These are phyloP conservation scores for Amyelois transitella DNA, from an alignment of 1,140 invertebrate genomes.

Conservation along the genomic window DNA sequence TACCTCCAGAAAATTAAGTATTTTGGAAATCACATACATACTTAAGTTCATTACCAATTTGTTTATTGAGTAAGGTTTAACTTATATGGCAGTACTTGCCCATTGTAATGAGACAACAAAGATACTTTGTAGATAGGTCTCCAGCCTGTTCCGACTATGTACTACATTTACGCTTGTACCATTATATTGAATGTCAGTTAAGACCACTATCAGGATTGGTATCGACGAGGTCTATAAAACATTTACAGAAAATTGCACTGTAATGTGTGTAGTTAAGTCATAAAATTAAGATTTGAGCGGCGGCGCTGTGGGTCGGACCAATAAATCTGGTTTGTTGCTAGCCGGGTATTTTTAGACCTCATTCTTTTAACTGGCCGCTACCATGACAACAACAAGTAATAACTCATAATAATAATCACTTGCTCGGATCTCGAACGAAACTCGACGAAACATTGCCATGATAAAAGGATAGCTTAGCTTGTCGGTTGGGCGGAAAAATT, in stretches of 20 bases:
- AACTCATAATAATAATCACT: slow-evolving; percentile 7
- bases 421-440: slow-evolving; percentile 5
- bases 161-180: slow-evolving; percentile 3
- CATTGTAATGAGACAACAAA: neutral
- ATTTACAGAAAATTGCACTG: slow-evolving; percentile 1
- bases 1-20: too few species aligned
- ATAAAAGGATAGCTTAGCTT: neutral
- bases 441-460: neutral
- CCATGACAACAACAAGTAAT: slow-evolving; percentile 20
- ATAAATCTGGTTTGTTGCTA: slow-evolving; percentile 36
- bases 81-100: too few species aligned
- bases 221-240: neutral
- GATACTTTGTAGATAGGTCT: neutral
- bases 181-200: slow-evolving; percentile 5
- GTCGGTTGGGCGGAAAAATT: neutral
- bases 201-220: slow-evolving; percentile 5
- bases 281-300: neutral
- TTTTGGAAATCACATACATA: too few species aligned
- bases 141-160: neutral
- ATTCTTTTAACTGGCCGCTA: slow-evolving; percentile 20
- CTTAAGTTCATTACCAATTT: neutral
- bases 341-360: slow-evolving; percentile 28
- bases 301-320: slow-evolving; percentile 10
- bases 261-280: neutral
- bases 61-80: neutral